Base-by-base conservation (phyloP, 2,113 vertebrate species). In the Zingel zingel region DNA sequence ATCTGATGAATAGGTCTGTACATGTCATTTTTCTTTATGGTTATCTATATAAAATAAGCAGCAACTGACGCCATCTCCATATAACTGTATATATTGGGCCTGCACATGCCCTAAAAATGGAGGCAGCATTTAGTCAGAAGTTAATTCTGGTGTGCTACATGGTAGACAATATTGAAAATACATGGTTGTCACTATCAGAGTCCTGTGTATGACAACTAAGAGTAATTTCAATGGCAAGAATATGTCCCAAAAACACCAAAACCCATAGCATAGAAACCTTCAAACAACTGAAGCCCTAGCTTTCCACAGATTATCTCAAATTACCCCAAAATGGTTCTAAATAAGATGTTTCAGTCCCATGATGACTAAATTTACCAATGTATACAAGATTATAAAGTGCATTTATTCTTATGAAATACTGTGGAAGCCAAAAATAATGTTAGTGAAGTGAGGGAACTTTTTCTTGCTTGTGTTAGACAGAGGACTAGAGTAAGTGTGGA, bases 121-220 rank as follows among this genome's bases (percentile, higher is more conserved):
- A 90, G 74, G 47, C 5, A 62, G 47, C 36, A 45, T 91, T 82
- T 67, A 64, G 72, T 65, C 76, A 64, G 51, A 72, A 80, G 73
- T 64, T 76, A 71, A 73, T 87, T 93, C 25, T 85, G 81, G 70
- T 85, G 51, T 57, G 45, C 75, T 53, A 66, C 50, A 82, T 68
- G 87, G 85, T 74, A 50, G 47, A 89, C 91, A 89, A 83, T 91
- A 88, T 15, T 83, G 56, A 83, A 91, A 91, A 88, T 82, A 89
- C 74, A 86, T 25, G 30, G 30, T 74, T 87, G 73, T 25, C 57
- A 79, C 77, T 87, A 64, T 39, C 54, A 71, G 51, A 64, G 58
- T 43, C 25, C 58, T 79, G 33, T 36, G 39, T 45, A 66, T 69
- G 66, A 65, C 67, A 85, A 47, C 1, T 21, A 63, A 9, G 57